phyloP scores from a whole-genome alignment of 2,113 vertebrate genomes.

The Microtus oregoni region DNA sequence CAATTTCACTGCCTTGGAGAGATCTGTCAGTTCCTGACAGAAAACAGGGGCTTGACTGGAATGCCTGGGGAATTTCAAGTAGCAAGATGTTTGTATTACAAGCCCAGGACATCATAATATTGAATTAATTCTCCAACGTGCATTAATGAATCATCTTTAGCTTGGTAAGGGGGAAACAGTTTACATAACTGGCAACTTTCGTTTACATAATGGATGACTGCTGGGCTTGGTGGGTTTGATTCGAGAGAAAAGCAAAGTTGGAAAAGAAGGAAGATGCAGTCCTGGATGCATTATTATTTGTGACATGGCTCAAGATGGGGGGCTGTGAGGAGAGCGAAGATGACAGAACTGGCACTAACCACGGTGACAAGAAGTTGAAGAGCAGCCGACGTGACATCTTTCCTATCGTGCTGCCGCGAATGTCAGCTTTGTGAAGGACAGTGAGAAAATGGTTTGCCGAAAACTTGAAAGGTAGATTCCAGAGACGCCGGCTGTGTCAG shows the following conservation, averaged over 20 bases:
- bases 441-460: slow-evolving; percentile 92
- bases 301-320: slow-evolving; percentile 92
- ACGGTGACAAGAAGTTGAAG: slow-evolving; percentile 93
- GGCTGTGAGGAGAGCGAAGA: slow-evolving; percentile 92
- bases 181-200: slow-evolving; percentile 82
- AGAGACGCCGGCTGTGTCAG: slow-evolving; percentile 89
- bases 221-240: slow-evolving; percentile 85
- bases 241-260: slow-evolving; percentile 48
- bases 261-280: background rate
- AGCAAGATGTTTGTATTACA: slow-evolving; percentile 64
- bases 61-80: slow-evolving; percentile 76
- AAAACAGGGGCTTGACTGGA: background rate
- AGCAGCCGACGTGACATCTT: slow-evolving; percentile 93
- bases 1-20: background rate
- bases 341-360: slow-evolving; percentile 94
- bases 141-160: slow-evolving; percentile 83
- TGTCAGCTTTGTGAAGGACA: slow-evolving; percentile 93
- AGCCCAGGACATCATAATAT: background rate
- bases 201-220: slow-evolving; percentile 66
- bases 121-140: slow-evolving; percentile 51
- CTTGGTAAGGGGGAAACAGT: slow-evolving; percentile 82
- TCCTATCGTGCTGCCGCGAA: slow-evolving; percentile 90
- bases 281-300: slow-evolving; percentile 91
- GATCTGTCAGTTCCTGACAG: background rate
- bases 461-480: slow-evolving; percentile 91